Evolutionary conservation across 2,113 vertebrate genomes (phyloP), one percentile per base, ranked within the genome.

Genomic region (Psittacara wagleri): DNA sequence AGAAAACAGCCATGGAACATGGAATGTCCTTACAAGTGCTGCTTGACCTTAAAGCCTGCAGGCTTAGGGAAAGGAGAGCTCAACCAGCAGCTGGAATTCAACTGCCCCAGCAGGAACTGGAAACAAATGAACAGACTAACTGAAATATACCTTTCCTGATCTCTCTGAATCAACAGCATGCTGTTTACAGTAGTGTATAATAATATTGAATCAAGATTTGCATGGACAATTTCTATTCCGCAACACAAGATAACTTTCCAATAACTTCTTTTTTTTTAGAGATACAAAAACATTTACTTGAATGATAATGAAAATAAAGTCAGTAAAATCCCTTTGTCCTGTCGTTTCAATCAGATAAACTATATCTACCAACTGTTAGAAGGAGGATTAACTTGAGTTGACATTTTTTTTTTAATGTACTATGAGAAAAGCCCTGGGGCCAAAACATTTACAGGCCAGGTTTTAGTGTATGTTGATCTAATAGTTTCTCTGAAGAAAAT

Each of bases 181-280:
- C 44, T 97, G 92, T 97, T 97, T 97, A 93, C 96, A 95, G 93
- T 94, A 96, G 95, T 96, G 74, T 96, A 91, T 84, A 95, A 96
- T 93, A 97, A 97, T 96, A 97, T 95, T 97, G 97, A 97, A 95
- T 86, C 91, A 93, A 95, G 95, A 97, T 97, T 97, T 97, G 93
- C 96, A 96, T 96, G 83, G 74, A 87, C 86, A 63, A 88, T 92
- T 94, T 92, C 96, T 97, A 39, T 87, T 90, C 69, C 64, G 81
- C 22, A 37, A 63, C 77, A 68, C 86, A 85, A 85, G 95, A 89
- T 94, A 94, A 92, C 55, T 94, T 84, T 93, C 86, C 95, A 95
- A 80, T 88, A 86, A 72, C 59, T 82, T 89, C 33, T 62, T 81
- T 78, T 89, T 93, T 83, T 89, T 70, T 41, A 46, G 80, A 72